Conservation (phyloP, 1,140 invertebrate genomes). For the Tyrophagus putrescentiae region DNA sequence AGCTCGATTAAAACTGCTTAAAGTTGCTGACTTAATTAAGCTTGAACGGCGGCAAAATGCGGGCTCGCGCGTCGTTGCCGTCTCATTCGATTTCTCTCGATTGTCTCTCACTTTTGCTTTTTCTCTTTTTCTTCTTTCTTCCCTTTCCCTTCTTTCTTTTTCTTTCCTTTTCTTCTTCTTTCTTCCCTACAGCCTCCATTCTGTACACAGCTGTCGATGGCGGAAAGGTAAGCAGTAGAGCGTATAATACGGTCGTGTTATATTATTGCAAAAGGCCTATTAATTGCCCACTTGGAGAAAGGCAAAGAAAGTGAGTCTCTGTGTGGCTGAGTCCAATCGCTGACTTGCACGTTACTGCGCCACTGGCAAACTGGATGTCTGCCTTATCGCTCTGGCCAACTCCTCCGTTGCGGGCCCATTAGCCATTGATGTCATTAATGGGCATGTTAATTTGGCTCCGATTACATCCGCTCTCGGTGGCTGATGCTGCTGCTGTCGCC, state of each 20-base stretch:
- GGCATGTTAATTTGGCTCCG: neutral
- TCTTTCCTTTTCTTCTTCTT: slow-evolving; percentile 11
- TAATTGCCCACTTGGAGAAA: neutral
- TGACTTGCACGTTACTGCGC: neutral
- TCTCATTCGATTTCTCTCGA: neutral
- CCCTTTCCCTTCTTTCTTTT: neutral
- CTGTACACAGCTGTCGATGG: slow-evolving; percentile 45
- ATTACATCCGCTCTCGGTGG: neutral
- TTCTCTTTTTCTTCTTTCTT: neutral
- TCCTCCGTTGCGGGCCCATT: neutral
- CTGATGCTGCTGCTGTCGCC: neutral
- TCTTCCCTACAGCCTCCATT: slow-evolving; percentile 29
- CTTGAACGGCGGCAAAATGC: neutral
- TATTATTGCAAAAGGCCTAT: neutral
- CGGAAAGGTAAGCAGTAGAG: slow-evolving; percentile 41
- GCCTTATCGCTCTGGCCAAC: neutral
- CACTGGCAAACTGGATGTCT: neutral
- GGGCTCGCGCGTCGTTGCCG: neutral
- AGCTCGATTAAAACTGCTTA: no score
- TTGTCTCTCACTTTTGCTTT: neutral
- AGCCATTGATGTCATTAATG: slow-evolving; percentile 8
- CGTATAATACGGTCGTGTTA: neutral
- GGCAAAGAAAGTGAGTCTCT: neutral
- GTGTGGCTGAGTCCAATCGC: neutral
- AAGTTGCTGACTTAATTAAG: slow-evolving; percentile 10